phyloP scores from a whole-genome alignment of 2,797 vertebrate species.

The Notoglanidium macrostoma region DNA sequence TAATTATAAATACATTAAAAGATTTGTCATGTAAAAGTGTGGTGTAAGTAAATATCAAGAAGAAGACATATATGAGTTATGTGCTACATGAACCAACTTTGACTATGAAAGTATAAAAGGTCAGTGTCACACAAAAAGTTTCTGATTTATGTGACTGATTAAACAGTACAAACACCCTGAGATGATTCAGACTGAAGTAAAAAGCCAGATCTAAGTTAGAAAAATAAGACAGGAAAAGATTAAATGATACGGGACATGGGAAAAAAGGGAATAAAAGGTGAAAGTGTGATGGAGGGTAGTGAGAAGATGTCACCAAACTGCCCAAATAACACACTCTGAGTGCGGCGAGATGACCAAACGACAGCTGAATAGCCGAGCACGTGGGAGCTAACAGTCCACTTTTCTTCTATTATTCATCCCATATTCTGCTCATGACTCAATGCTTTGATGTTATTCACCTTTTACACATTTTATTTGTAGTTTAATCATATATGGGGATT shows the following conservation, averaged over 20 bases:
- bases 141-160: neutral
- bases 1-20: neutral
- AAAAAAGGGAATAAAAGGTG: neutral
- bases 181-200: neutral
- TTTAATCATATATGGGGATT: neutral
- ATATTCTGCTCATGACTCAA: neutral
- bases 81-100: neutral
- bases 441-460: neutral
- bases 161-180: neutral
- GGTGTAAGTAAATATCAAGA: neutral
- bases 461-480: neutral
- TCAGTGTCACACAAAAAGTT: neutral
- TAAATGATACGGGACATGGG: slow-evolving; percentile 7
- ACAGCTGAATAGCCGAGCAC: neutral
- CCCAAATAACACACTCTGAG: slow-evolving; percentile 8
- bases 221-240: neutral
- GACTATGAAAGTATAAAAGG: neutral
- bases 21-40: neutral
- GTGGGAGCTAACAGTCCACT: neutral
- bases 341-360: neutral
- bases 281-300: neutral
- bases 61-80: neutral
- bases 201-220: neutral
- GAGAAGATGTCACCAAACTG: slow-evolving; percentile 16
- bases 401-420: slow-evolving; percentile 17